These are phyloP conservation scores for Gambusia yucatana DNA, from an alignment of 2,797 vertebrate genomes.

Conservation along the genomic window DNA sequence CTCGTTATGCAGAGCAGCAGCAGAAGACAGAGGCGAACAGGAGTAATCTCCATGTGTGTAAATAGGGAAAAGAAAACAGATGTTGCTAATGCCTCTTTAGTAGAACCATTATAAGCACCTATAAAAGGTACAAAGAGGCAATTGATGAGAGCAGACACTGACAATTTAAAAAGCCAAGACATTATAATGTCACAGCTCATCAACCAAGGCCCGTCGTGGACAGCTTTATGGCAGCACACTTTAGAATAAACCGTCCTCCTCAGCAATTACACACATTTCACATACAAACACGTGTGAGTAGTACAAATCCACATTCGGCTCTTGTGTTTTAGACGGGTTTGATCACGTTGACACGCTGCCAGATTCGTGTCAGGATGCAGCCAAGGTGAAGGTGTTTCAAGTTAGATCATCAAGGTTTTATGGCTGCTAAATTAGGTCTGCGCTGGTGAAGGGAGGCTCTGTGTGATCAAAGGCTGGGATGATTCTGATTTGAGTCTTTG, in stretches of 20 bases:
- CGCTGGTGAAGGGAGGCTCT: constrained; percentile 29
- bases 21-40: constrained; percentile 10
- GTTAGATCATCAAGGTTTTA: constrained; percentile 53
- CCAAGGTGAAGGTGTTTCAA: constrained; percentile 51
- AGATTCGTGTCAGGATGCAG: constrained; percentile 33
- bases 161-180: constrained; percentile 40
- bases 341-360: constrained; percentile 43
- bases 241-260: constrained; percentile 13
- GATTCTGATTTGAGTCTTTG: constrained; percentile 44
- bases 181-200: constrained; percentile 51
- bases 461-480: constrained; percentile 65
- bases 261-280: constrained; percentile 1
- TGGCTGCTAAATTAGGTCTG: constrained; percentile 59
- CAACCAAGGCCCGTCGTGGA: constrained; percentile 7
- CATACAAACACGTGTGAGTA: constrained; percentile 2
- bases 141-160: constrained; percentile 35
- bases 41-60: constrained; percentile 15
- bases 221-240: constrained; percentile 18
- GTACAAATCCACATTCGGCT: neutral
- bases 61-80: constrained; percentile 33
- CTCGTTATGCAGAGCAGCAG: constrained; percentile 28
- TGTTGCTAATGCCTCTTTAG: constrained; percentile 40
- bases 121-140: constrained; percentile 45
- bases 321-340: constrained; percentile 14
- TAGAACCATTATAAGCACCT: constrained; percentile 39